A percentile compares a stretch with the other conserved stretches of the same genome.
These are phyloP conservation scores for Eurois occulta DNA, from an alignment of 2,888 invertebrate species.

Conservation along the genomic window DNA sequence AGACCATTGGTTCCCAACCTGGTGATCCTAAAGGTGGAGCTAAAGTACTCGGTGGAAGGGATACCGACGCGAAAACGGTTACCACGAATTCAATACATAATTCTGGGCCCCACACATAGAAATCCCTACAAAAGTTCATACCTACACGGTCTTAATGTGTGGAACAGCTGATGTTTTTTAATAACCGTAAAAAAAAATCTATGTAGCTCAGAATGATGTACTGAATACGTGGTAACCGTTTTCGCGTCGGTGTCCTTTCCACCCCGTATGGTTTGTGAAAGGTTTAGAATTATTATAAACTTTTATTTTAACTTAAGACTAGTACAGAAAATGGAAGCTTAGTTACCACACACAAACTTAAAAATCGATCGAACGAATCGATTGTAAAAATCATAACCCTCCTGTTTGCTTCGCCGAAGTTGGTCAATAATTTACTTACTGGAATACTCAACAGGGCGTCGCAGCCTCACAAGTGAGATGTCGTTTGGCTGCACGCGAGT, in stretches of 20 bases:
- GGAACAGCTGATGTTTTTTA: no score
- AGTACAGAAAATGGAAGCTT: background rate
- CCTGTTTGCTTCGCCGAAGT: background rate
- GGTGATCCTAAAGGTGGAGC: background rate
- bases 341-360: background rate
- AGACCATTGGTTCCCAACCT: background rate
- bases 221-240: no score
- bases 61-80: no score
- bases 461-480: conserved; percentile 19
- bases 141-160: no score
- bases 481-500: conserved; percentile 6
- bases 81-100: no score
- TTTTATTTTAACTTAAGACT: background rate
- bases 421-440: background rate
- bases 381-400: background rate
- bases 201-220: no score
- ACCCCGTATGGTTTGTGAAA: no score
- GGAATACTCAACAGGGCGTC: conserved; percentile 3
- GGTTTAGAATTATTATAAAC: background rate
- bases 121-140: no score
- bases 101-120: no score
- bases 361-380: background rate
- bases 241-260: no score
- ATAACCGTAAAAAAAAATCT: no score
- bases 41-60: no score